A percentile compares a stretch with the other conserved stretches of the same genome.
phyloP scores from a whole-genome alignment of 2,113 vertebrate genomes.

The Pteronura brasiliensis region DNA sequence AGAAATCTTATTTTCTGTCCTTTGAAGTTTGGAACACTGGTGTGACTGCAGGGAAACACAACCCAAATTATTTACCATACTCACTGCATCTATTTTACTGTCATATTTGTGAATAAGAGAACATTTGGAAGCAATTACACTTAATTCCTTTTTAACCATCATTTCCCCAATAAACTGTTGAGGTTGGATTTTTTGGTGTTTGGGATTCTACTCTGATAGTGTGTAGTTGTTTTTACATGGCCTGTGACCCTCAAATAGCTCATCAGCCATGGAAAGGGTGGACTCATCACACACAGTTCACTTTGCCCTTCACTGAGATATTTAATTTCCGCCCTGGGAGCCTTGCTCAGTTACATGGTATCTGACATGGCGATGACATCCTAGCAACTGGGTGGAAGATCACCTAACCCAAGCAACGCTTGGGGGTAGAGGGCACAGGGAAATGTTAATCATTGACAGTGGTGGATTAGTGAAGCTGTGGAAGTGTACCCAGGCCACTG shows the following conservation, averaged over 20 bases:
- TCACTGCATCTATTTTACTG: not conserved
- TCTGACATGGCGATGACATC: conserved; percentile 76
- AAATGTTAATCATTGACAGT: conserved; percentile 74
- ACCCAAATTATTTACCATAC: not conserved
- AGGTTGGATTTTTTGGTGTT: conserved; percentile 66
- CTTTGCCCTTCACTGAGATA: conserved; percentile 61
- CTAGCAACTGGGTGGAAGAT: conserved; percentile 67
- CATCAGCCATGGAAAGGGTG: conserved; percentile 78
- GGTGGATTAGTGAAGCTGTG: conserved; percentile 44
- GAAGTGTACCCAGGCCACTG: not conserved
- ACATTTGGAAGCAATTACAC: not conserved
- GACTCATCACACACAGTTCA: conserved; percentile 74
- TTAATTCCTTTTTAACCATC: not conserved
- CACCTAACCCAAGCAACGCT: not conserved
- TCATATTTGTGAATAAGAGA: not conserved
- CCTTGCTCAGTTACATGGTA: conserved; percentile 69
- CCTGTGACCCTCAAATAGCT: conserved; percentile 75
- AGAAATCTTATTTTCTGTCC: not conserved
- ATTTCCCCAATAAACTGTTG: not conserved
- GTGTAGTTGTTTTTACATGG: conserved; percentile 74
- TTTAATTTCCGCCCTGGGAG: conserved; percentile 73
- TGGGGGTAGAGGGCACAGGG: not conserved
- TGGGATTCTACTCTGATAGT: conserved; percentile 70
- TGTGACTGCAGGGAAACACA: not conserved
- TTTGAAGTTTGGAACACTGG: not conserved